Conservation (phyloP, 1,140 invertebrate species). For the Pectinophora gossypiella region DNA sequence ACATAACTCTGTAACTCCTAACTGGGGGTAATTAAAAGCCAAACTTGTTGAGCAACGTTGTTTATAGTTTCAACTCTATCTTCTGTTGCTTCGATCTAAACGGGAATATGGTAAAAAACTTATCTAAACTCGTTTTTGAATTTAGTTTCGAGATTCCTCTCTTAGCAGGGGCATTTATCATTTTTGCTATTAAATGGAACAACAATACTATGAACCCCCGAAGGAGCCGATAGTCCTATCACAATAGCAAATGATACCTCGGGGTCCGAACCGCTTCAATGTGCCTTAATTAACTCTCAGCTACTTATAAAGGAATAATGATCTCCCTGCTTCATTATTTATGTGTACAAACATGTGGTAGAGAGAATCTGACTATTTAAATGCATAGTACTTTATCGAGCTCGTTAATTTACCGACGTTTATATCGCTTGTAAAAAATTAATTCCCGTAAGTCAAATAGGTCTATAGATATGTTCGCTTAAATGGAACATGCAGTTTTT, state of each 20-base stretch:
- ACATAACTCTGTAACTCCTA: neutral
- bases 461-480: too few species aligned
- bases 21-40: neutral
- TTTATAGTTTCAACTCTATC: neutral
- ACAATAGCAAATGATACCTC: conserved; percentile 71
- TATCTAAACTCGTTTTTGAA: conserved; percentile 5
- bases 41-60: neutral
- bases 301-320: conserved; percentile 33
- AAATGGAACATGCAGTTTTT: neutral
- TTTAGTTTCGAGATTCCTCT: conserved; percentile 39
- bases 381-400: conserved; percentile 6
- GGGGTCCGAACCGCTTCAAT: conserved; percentile 52
- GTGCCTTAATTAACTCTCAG: conserved; percentile 63
- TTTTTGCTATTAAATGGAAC: conserved; percentile 69
- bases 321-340: conserved; percentile 27
- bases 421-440: neutral
- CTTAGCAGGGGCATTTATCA: conserved; percentile 64
- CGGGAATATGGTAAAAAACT: neutral
- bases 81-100: neutral
- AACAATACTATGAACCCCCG: conserved; percentile 61
- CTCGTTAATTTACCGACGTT: neutral
- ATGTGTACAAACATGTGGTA: conserved; percentile 14
- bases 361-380: conserved; percentile 14
- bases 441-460: neutral
- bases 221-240: conserved; percentile 58